Evolutionary conservation across 2,797 vertebrate species (phyloP).

Genomic region (Manis crassicaudata): DNA sequence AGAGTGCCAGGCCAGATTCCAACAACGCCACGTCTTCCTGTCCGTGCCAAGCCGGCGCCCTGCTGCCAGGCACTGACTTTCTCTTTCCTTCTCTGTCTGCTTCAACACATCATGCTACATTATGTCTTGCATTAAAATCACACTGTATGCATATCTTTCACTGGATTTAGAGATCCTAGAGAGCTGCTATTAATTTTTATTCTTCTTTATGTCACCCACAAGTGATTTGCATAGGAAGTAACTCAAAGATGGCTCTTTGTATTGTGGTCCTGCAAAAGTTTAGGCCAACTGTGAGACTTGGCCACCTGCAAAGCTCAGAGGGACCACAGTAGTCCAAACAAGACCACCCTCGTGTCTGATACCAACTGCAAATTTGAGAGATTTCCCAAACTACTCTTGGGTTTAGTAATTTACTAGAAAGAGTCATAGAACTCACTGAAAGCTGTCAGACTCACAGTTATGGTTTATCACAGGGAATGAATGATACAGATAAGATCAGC

Average conservation of each 20-base stretch:
- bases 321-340: rapidly evolving
- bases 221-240: not conserved
- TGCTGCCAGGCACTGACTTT: no score
- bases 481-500: not conserved
- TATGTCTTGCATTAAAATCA: not conserved
- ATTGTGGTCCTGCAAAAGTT: not conserved
- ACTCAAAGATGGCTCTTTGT: not conserved
- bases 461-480: not conserved
- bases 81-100: not conserved
- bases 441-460: not conserved
- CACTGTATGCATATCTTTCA: not conserved
- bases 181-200: not conserved
- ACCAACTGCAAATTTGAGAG: not conserved
- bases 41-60: not conserved
- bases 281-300: not conserved
- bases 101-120: not conserved
- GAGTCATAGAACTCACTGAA: not conserved
- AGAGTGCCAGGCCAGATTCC: not conserved
- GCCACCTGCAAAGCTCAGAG: not conserved
- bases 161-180: not conserved
- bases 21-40: not conserved
- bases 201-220: not conserved
- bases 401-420: not conserved
- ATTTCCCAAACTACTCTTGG: not conserved
- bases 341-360: not conserved